Evolutionary conservation across 1,140 invertebrate genomes (phyloP).

Genomic region (Caenorhabditis tropicalis): DNA sequence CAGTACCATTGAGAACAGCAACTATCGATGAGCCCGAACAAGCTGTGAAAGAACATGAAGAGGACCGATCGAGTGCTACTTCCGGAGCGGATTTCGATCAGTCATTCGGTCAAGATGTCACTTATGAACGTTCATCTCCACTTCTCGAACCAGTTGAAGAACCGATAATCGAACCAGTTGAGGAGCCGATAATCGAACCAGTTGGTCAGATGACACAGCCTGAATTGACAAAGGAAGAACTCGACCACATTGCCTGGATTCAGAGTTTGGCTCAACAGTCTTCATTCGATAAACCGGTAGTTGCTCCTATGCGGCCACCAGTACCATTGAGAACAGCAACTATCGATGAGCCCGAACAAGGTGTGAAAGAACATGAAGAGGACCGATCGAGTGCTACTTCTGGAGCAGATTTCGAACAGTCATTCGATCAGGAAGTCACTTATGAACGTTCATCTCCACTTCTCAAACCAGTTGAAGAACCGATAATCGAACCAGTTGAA

Average conservation of each 20-base stretch:
- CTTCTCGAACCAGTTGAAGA: background rate
- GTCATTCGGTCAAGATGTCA: background rate
- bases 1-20: background rate
- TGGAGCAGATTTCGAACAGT: background rate
- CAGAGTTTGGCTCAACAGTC: constrained; percentile 43
- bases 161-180: background rate
- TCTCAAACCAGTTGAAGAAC: constrained; percentile 4
- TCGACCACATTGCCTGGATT: constrained; percentile 45
- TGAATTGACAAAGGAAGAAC: constrained; percentile 19
- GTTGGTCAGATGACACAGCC: background rate
- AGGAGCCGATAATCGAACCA: background rate
- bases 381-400: constrained; percentile 15
- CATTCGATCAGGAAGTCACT: constrained; percentile 4
- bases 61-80: background rate
- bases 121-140: background rate
- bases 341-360: background rate
- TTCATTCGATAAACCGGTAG: background rate
- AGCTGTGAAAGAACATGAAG: background rate
- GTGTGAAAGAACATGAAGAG: background rate
- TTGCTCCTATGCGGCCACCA: background rate
- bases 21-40: background rate
- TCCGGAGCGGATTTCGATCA: background rate
- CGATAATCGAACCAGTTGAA: background rate
- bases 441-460: constrained; percentile 19
- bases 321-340: background rate